Evolutionary conservation across 92 coral and sea anemone genomes (phyloP).

Genomic region (Porites rus): DNA sequence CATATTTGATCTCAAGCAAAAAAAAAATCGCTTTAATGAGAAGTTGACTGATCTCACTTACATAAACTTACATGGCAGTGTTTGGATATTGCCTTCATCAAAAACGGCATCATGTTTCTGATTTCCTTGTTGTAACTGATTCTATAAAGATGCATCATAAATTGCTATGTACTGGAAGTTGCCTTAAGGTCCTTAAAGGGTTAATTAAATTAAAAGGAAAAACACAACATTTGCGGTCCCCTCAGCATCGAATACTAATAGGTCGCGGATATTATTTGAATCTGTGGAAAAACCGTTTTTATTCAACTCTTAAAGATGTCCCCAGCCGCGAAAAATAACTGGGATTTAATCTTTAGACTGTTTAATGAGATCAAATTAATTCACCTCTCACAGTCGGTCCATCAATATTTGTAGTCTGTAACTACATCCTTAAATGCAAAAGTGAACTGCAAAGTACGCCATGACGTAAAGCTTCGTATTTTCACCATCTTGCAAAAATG

Average conservation of each 20-base stretch:
- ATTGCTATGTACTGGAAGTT: not conserved
- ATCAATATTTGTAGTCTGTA: not conserved
- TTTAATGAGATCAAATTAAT: not conserved
- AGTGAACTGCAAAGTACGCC: not conserved
- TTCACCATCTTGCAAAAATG: not conserved
- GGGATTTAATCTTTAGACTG: conserved; percentile 1
- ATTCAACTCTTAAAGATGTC: not conserved
- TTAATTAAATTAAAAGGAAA: not conserved
- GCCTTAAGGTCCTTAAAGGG: not conserved
- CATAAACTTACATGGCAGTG: too few relatives aligned
- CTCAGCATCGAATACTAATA: not conserved
- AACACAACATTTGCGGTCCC: not conserved
- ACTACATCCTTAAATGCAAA: not conserved
- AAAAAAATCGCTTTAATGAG: too few relatives aligned
- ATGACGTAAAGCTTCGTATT: not conserved
- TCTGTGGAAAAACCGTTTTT: not conserved
- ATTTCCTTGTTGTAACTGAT: not conserved
- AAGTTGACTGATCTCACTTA: too few relatives aligned
- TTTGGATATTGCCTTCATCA: too few relatives aligned
- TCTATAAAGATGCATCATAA: not conserved
- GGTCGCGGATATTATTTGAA: conserved; percentile 5
- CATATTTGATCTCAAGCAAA: too few relatives aligned
- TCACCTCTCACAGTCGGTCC: not conserved
- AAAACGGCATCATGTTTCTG: not conserved
- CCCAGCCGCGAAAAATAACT: conserved; percentile 6